Evolutionary conservation across 2,888 invertebrate genomes (phyloP), one percentile per base, ranked within the genome.

Genomic region (Diplolepis rosae): DNA sequence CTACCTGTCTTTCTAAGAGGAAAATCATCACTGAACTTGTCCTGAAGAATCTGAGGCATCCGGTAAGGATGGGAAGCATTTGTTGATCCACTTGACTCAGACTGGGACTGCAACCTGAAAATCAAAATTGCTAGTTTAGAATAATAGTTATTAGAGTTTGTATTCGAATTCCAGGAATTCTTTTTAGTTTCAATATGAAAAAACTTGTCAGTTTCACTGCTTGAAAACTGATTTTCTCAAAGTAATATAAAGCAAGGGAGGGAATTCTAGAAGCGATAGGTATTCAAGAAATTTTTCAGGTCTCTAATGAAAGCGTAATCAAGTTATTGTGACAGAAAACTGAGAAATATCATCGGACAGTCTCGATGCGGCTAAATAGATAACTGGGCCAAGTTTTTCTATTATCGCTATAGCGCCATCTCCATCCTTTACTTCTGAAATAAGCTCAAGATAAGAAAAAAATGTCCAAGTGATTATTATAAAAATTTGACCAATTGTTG

Each of bases 1-100:
- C 89, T 90, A 98, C 98, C 98, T 91, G 98, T 98, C 92, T 98
- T 98, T 83, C 98, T 90, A 52, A 98, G 92, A 66, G 98, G 98
- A 90, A 96, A 98, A 91, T 98, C 98, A 74, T 93, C 93, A 76
- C 93, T 93, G 79, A 93, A 91, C 77, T 90, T 90, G 85, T 90
- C 87, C 87, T 91, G 82, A 82, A 90, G 91, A 77, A 93, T 90
- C 80, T 93, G 93, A 51, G 93, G 92, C 89, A 93, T 91, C 84
- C 93, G 90, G 89, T 94, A 94, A 1, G 94, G 94, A 89, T 94
- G 93, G 78, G 92, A 91, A 75, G 91, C 91, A 74, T 92, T 92
- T 35, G 85, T 82, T 45, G 83, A 82, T 67, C 82, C 84, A n/a
- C 83, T 77, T 27, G 88, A 84, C 42, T 88, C 88, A 52, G 88